A percentile compares a stretch with the other conserved stretches of the same genome.
Evolutionary conservation across 2,797 vertebrate species (phyloP).

Genomic region (Channa striata): DNA sequence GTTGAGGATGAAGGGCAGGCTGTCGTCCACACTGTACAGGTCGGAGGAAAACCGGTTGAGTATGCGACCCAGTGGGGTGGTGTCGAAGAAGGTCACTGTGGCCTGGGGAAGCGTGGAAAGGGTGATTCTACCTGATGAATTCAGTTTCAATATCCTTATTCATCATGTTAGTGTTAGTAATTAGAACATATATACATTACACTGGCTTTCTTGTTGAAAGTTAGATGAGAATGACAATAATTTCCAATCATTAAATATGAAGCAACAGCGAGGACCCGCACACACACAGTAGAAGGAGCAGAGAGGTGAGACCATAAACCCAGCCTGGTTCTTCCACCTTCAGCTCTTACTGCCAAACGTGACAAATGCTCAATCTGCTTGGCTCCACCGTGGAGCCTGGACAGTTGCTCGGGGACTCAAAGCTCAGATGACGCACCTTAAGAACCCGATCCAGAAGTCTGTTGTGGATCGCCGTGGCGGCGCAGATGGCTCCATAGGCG

Average conservation of each 20-base stretch:
- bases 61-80: conserved; percentile 90
- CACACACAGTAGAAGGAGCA: too few relatives aligned
- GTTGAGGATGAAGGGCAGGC: conserved; percentile 94
- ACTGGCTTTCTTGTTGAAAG: too few relatives aligned
- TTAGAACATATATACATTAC: too few relatives aligned
- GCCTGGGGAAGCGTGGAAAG: conserved; percentile 80
- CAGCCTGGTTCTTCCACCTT: conserved; percentile 14
- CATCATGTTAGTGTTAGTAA: too few relatives aligned
- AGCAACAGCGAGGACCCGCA: too few relatives aligned
- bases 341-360: conserved; percentile 12
- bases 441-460: conserved; percentile 87
- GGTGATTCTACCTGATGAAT: too few relatives aligned
- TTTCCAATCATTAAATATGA: too few relatives aligned
- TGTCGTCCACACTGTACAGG: conserved; percentile 91
- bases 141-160: too few relatives aligned
- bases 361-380: conserved; percentile 10
- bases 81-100: conserved; percentile 92
- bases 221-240: too few relatives aligned
- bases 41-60: conserved; percentile 97
- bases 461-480: conserved; percentile 87
- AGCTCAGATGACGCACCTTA: conserved; percentile 81
- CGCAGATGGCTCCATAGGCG: conserved; percentile 88
- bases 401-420: background rate
- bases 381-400: background rate
- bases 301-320: too few relatives aligned